Percentiles rank a stretch among this genome's conserved stretches.
Conservation (phyloP, 2,113 vertebrate species). For the Ovis aries region ARS-UI_Ramb_v3.0 NC_056054.1:270077501-270078000, state of each 20-base stretch:
- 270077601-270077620: not conserved
- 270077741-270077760: not conserved
- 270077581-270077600: not conserved
- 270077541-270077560: not conserved
- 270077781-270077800: not conserved
- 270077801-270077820: not conserved
- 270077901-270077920: rapidly evolving
- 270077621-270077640: not conserved
- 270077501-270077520: rapidly evolving
- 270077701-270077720: not conserved
- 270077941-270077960: not conserved
- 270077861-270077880: not conserved
- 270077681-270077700: not conserved
- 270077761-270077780: not conserved
- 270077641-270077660: not conserved
- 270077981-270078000: not conserved
- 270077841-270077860: not conserved
- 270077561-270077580: not conserved
- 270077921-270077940: not conserved
- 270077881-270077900: not conserved
- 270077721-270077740: not conserved
- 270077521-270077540: not conserved
- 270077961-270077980: not conserved
- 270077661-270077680: not conserved
- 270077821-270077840: not conserved